Evolutionary conservation across 35 echinoderm and acorn worm species (phyloP).

Genomic region (Anneissia japonica): DNA sequence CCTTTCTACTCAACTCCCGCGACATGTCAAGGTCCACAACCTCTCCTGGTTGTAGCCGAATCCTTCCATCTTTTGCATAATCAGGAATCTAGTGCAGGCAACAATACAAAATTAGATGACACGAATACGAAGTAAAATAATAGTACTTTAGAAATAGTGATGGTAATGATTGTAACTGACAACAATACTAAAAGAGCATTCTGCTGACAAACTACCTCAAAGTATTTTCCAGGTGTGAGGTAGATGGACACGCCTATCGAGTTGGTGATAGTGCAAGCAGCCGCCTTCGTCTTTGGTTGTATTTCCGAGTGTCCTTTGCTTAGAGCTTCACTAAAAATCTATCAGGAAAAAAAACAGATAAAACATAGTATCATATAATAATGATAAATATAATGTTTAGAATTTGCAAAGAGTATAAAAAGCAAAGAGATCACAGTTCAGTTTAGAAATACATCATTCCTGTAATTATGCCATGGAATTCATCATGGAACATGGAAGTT

Average conservation of each 20-base stretch:
- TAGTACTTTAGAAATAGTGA: background rate
- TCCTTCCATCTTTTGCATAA: slow-evolving; percentile 22
- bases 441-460: no score
- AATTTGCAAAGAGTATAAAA: no score
- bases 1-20: background rate
- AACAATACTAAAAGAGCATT: no score
- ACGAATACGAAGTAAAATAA: background rate
- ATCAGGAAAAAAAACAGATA: background rate
- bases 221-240: slow-evolving; percentile 74
- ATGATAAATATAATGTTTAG: no score
- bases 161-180: no score
- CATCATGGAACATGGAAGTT: no score
- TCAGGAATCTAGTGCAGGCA: slow-evolving; percentile 21
- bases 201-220: slow-evolving; percentile 60
- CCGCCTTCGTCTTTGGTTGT: slow-evolving; percentile 49
- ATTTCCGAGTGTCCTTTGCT: slow-evolving; percentile 38
- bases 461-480: no score
- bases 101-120: background rate
- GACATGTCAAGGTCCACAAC: slow-evolving; percentile 5
- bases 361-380: no score
- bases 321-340: slow-evolving; percentile 88
- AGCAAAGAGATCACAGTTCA: no score
- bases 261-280: slow-evolving; percentile 68
- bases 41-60: slow-evolving; percentile 30
- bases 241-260: slow-evolving; percentile 50